Percentiles rank a stretch among this genome's conserved stretches.
phyloP scores from a whole-genome alignment of 2,113 vertebrate species.

The Ahaetulla prasina region DNA sequence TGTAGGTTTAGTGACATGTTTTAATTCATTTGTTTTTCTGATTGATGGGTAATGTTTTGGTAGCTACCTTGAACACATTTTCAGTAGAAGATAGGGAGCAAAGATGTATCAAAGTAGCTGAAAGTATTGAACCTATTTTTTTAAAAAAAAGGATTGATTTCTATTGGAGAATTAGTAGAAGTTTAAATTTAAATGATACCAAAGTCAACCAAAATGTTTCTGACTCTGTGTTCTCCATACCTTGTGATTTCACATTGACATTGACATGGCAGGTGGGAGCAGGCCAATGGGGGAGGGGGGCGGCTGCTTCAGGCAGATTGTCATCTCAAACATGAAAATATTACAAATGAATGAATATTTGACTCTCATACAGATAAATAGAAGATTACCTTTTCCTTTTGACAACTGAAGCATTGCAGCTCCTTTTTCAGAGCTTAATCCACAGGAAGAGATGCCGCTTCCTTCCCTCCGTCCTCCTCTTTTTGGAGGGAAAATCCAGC shows the following conservation, averaged over 20 bases:
- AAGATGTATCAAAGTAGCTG: conserved; percentile 24
- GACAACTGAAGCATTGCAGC: conserved; percentile 11
- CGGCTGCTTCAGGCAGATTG: conserved; percentile 33
- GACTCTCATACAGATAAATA: conserved; percentile 22
- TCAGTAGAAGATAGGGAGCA: neutral
- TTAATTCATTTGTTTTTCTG: neutral
- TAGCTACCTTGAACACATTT: neutral
- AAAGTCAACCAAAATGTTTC: conserved; percentile 46
- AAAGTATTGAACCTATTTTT: conserved; percentile 2
- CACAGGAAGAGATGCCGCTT: conserved; percentile 6
- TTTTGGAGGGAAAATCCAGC: conserved; percentile 22
- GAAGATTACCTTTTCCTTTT: conserved; percentile 13
- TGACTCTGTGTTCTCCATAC: conserved; percentile 41
- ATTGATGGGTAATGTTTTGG: neutral
- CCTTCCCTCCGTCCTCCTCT: neutral
- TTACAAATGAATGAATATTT: conserved; percentile 33
- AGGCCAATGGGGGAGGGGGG: neutral
- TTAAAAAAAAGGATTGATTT: conserved; percentile 24
- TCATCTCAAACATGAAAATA: conserved; percentile 46
- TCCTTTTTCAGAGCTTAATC: conserved; percentile 17
- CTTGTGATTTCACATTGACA: conserved; percentile 52
- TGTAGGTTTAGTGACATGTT: neutral
- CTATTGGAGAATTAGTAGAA: conserved; percentile 27
- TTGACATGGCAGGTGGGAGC: conserved; percentile 37
- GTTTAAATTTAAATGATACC: conserved; percentile 18